Base-by-base conservation (phyloP, 1,140 invertebrate genomes). In the Cydia splendana region DNA sequence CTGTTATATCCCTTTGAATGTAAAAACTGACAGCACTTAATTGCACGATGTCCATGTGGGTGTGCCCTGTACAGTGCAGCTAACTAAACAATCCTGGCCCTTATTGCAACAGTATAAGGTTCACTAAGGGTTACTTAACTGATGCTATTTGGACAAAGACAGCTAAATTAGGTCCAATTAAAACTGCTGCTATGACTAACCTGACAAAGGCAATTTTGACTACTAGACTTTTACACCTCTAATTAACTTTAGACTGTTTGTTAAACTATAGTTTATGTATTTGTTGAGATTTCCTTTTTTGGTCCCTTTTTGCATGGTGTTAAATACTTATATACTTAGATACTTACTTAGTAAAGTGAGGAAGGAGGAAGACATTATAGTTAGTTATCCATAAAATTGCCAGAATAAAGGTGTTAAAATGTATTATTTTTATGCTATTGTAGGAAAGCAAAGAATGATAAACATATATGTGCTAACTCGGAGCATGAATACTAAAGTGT, bases 381-480 rank as follows among this genome's bases (percentile, higher is more conserved):
- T 62, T 73, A 34, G 5, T 74, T 38, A 3, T 38, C 12, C 42
- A 45, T 45, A 45, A 9, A 9, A 45, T 12, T 45, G 9, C 2
- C 12, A 9, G 34, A 38, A 38, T 7, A 38, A 7, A 38, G 34
- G 34, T 38, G 6, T 38, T 38, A 38, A 38, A 38, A 7, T 38
- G n/a, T 42, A 42, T 42, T 42, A 42, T 9, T 42, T 42, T 42
- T 7, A 42, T 10, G 7, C 1, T 42, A 42, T 42, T 42, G 9
- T 10, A 10, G 38, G 38, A 42, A 42, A 42, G 38, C 9, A 9
- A 42, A 42, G 7, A 42, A 75, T 57, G 77, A 77, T 85, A 24
- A 62, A 24, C 24, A 1, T 24, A 24, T 24, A 2, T 24, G 24
- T 24, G 24, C 24, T 24, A 24, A 24, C 24, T 24, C 24, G 2